Evolutionary conservation across 2,113 vertebrate genomes (phyloP).

Genomic region (Aptenodytes patagonicus): DNA sequence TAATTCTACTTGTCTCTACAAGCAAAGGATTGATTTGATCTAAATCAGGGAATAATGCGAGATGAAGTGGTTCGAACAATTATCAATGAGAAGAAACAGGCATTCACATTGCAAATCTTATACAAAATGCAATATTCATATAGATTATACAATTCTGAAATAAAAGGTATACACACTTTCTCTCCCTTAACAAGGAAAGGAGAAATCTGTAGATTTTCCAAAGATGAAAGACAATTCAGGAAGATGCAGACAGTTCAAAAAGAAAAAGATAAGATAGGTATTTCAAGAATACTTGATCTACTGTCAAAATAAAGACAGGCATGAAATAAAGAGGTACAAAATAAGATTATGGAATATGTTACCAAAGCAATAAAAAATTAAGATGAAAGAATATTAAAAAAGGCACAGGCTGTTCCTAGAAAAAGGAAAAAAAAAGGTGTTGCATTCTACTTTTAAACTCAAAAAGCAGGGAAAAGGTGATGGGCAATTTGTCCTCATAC

Average conservation of each 20-base stretch:
- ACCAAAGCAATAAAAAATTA: neutral
- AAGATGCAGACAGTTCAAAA: neutral
- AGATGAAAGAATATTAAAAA: neutral
- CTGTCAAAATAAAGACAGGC: neutral
- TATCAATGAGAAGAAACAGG: neutral
- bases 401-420: neutral
- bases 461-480: neutral
- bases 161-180: neutral
- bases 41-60: neutral
- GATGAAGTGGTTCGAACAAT: neutral
- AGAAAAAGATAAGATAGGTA: neutral
- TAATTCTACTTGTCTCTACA: neutral
- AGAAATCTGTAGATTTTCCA: slow-evolving; percentile 27
- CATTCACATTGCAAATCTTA: neutral
- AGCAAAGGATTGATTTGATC: neutral
- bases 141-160: neutral
- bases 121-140: neutral
- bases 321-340: neutral
- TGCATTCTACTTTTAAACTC: neutral
- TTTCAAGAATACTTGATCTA: slow-evolving; percentile 13
- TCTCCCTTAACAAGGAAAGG: neutral
- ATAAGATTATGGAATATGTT: neutral
- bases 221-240: neutral
- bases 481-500: neutral
- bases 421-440: neutral